phyloP scores from a whole-genome alignment of 2,888 invertebrate genomes.

The Helicoverpa assulta region DNA sequence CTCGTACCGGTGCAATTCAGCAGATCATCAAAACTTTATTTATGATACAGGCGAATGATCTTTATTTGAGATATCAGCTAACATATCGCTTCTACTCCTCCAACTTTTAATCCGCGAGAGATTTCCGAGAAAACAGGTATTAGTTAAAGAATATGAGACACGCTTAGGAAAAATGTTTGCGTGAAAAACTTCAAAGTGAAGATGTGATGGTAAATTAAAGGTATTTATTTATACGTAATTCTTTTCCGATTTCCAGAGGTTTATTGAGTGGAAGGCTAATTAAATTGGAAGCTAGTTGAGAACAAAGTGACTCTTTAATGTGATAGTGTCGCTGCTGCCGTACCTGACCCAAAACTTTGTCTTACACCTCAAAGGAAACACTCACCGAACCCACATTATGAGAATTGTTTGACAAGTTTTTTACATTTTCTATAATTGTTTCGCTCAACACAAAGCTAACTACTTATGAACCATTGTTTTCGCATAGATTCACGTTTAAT shows the following conservation, averaged over 20 bases:
- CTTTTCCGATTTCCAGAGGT: conserved; percentile 38
- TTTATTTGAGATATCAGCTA: neutral
- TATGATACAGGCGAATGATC: neutral
- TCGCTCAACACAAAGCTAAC: conserved; percentile 55
- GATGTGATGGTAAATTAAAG: conserved; percentile 26
- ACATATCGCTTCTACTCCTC: neutral
- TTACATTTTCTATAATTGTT: conserved; percentile 64
- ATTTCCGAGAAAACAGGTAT: conserved; percentile 6
- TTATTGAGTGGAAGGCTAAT: conserved; percentile 71
- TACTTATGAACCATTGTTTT: conserved; percentile 42
- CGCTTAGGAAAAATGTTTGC: conserved; percentile 9
- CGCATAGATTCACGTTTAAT: conserved; percentile 13
- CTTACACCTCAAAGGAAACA: conserved; percentile 71
- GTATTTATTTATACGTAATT: conserved; percentile 30
- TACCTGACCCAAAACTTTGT: conserved; percentile 80
- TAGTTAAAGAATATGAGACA: neutral
- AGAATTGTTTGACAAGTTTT: conserved; percentile 71
- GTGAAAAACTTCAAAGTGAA: conserved; percentile 25
- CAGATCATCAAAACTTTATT: conserved; percentile 32
- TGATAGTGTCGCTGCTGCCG: conserved; percentile 78
- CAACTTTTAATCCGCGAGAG: neutral
- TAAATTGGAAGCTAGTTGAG: conserved; percentile 78
- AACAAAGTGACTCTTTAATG: conserved; percentile 80
- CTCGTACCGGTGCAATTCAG: conserved; percentile 31
- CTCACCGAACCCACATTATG: conserved; percentile 67